phyloP scores from a whole-genome alignment of 2,888 invertebrate species.

The Drosophila setosimentum region DNA sequence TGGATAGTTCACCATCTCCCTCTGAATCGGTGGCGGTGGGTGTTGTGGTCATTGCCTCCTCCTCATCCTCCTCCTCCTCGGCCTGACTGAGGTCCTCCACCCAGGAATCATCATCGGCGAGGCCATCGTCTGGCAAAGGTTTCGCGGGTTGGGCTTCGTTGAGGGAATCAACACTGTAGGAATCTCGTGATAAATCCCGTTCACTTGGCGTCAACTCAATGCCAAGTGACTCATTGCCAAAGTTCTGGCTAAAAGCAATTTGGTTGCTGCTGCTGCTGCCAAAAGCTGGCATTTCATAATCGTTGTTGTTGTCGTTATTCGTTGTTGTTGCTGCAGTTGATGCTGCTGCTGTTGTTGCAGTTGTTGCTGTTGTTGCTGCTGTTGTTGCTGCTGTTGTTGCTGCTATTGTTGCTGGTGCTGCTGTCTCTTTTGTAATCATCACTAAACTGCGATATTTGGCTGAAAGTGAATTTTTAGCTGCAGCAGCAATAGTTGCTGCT shows the following conservation, averaged over 20 bases:
- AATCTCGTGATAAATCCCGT: constrained; percentile 65
- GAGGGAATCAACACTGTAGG: constrained; percentile 72
- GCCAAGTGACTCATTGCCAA: constrained; percentile 64
- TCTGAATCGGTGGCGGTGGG: constrained; percentile 84
- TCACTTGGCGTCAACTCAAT: constrained; percentile 55
- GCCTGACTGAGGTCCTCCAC: constrained; percentile 96
- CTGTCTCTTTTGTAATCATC: constrained; percentile 92
- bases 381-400: constrained; percentile 33
- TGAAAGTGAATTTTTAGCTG: constrained; percentile 83
- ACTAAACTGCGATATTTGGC: constrained; percentile 94
- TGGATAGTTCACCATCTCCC: constrained; percentile 81
- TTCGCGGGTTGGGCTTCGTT: constrained; percentile 53
- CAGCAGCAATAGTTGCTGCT: constrained; percentile 37
- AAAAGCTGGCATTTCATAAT: constrained; percentile 66
- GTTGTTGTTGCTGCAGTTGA: constrained; percentile 36
- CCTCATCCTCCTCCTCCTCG: constrained; percentile 87
- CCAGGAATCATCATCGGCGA: constrained; percentile 96
- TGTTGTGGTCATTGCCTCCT: constrained; percentile 84
- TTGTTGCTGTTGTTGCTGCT: constrained; percentile 65
- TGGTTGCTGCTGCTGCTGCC: constrained; percentile 47
- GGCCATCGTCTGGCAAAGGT: constrained; percentile 91
- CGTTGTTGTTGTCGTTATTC: constrained; percentile 50
- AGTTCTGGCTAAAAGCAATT: constrained; percentile 64
- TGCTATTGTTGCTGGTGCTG: constrained; percentile 57
- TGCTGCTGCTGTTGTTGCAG: constrained; percentile 56